phyloP scores from a whole-genome alignment of 2,797 vertebrate genomes.

The Cirrhinus mrigala region DNA sequence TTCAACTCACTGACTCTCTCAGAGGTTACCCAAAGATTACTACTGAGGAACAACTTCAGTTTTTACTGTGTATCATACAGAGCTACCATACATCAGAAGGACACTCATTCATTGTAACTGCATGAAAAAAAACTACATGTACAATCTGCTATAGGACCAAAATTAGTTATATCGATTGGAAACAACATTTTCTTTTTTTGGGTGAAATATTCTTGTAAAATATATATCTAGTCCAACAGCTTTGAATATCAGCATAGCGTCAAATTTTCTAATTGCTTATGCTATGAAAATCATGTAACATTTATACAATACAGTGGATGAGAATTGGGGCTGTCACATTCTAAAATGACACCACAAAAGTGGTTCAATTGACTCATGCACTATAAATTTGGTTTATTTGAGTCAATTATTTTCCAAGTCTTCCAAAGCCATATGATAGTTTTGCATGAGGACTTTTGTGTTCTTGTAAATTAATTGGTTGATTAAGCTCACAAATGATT shows the following conservation, averaged over 20 bases:
- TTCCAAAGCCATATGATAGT: not conserved
- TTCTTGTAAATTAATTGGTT: not conserved
- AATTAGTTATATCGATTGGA: not conserved
- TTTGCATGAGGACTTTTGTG: not conserved
- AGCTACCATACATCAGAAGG: no score
- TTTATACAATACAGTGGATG: not conserved
- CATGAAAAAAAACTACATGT: not conserved
- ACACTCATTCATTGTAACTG: not conserved
- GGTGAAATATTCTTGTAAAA: not conserved
- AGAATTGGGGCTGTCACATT: not conserved
- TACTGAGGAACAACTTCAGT: not conserved
- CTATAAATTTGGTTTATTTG: not conserved
- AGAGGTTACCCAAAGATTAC: not conserved
- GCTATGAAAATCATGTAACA: not conserved
- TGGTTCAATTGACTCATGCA: not conserved
- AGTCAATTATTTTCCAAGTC: not conserved
- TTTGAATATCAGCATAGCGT: no score
- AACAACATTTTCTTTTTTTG: not conserved
- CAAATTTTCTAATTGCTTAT: not conserved
- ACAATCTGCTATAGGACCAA: not conserved
- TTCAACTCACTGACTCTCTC: not conserved
- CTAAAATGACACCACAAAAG: not conserved
- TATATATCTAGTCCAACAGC: no score
- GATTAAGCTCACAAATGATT: not conserved
- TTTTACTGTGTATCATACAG: not conserved